Percentiles rank a stretch among this genome's conserved stretches.
Evolutionary conservation across 2,888 invertebrate genomes (phyloP).

Genomic region (Neria commutata): DNA sequence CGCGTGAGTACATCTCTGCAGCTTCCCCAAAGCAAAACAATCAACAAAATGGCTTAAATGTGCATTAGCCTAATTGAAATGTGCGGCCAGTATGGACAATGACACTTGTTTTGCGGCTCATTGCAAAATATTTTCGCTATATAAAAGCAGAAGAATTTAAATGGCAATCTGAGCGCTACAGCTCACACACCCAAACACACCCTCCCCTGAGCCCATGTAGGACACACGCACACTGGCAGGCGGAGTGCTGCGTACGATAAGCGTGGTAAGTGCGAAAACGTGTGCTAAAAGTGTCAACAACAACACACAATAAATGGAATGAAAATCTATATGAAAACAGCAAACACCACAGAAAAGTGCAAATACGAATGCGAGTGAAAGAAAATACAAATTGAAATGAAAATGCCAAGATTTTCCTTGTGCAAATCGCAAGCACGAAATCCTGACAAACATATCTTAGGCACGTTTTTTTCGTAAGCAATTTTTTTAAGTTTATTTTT

Average conservation of each 20-base stretch:
- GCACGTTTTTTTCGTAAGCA: constrained; percentile 40
- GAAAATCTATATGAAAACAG: constrained; percentile 23
- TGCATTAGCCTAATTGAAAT: constrained; percentile 60
- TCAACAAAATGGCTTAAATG: constrained; percentile 55
- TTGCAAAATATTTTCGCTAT: constrained; percentile 21
- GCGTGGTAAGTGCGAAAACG: constrained; percentile 33
- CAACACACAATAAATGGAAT: constrained; percentile 15
- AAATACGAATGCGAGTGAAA: not conserved
- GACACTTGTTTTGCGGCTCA: not conserved
- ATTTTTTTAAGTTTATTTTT: constrained; percentile 2
- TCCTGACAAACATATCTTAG: constrained; percentile 32
- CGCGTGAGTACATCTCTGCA: constrained; percentile 25
- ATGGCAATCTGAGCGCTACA: not conserved
- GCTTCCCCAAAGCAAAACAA: constrained; percentile 43
- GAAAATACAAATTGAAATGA: constrained; percentile 25
- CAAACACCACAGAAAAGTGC: constrained; percentile 20
- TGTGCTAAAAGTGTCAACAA: constrained; percentile 28
- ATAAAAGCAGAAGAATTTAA: constrained; percentile 38
- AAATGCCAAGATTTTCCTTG: constrained; percentile 20
- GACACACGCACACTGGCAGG: constrained; percentile 25
- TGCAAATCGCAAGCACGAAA: constrained; percentile 19
- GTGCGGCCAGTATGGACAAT: constrained; percentile 18
- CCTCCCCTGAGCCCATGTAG: constrained; percentile 15
- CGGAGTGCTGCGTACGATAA: constrained; percentile 25
- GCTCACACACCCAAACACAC: not conserved